Conservation (phyloP, 2,113 vertebrate genomes). For the Okapia johnstoni region DNA sequence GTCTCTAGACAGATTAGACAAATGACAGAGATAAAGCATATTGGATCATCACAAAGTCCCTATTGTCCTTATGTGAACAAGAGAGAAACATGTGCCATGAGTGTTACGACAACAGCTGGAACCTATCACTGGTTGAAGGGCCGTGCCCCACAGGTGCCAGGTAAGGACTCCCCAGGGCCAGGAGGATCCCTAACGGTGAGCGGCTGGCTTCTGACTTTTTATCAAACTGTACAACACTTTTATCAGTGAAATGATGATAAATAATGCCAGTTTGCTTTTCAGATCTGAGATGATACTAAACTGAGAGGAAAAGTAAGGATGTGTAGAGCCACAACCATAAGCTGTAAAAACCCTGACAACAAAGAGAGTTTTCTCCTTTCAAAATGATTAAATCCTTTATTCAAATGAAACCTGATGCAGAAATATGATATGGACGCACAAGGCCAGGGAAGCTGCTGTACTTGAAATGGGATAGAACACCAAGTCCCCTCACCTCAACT, state of each 20-base stretch:
- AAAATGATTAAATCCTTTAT: neutral
- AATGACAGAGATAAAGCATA: neutral
- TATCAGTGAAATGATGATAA: neutral
- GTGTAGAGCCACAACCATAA: rapidly evolving
- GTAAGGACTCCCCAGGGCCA: neutral
- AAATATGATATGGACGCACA: neutral
- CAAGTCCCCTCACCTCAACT: neutral
- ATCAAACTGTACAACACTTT: neutral
- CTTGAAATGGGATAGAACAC: neutral
- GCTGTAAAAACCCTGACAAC: neutral
- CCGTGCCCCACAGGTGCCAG: rapidly evolving
- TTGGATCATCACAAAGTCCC: neutral
- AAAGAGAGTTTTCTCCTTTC: neutral
- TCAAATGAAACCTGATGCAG: neutral
- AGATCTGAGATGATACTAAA: neutral
- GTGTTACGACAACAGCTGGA: neutral
- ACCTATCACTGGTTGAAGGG: neutral
- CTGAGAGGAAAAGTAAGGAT: neutral
- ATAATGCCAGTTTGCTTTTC: neutral
- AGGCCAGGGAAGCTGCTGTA: neutral
- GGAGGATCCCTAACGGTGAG: neutral
- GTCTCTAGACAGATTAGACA: neutral
- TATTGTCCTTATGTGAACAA: neutral
- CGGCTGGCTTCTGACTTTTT: neutral
- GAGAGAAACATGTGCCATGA: neutral